A percentile compares a stretch with the other conserved stretches of the same genome.
phyloP scores from a whole-genome alignment of 2,113 vertebrate genomes.

The Tapirus terrestris region DNA sequence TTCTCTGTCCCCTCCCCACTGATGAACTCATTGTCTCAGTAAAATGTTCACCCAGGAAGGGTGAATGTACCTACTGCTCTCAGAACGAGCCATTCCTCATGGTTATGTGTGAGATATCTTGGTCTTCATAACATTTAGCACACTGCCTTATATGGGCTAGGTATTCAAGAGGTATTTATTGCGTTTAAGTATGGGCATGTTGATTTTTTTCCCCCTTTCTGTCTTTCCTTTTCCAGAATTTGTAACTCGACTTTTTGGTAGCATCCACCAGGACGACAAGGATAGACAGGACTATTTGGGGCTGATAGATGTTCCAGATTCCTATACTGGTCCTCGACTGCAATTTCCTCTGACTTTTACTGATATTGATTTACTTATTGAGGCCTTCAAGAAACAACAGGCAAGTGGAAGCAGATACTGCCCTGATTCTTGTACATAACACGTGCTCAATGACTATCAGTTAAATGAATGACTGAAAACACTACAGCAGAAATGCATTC shows the following conservation, averaged over 20 bases:
- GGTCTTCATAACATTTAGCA: neutral
- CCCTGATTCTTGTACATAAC: neutral
- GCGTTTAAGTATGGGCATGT: constrained; percentile 24
- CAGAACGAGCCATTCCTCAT: constrained; percentile 38
- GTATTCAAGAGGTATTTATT: constrained; percentile 25
- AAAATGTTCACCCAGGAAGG: neutral
- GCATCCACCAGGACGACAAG: constrained; percentile 48
- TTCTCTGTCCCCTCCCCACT: neutral
- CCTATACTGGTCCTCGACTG: constrained; percentile 92
- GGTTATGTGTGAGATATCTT: neutral
- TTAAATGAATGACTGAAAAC: constrained; percentile 12
- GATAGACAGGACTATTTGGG: constrained; percentile 85
- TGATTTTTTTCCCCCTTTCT: constrained; percentile 80
- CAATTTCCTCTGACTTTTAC: constrained; percentile 92
- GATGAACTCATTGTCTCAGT: constrained; percentile 1
- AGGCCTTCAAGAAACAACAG: constrained; percentile 93
- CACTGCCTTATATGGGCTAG: neutral
- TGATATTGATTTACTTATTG: constrained; percentile 90
- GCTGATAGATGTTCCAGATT: constrained; percentile 89
- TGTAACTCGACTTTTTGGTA: constrained; percentile 76
- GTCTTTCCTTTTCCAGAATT: constrained; percentile 87
- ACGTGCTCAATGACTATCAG: neutral
- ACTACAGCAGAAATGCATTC: constrained; percentile 16
- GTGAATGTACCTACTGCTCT: neutral
- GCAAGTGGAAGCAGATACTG: constrained; percentile 80